Percentiles rank a stretch among this genome's conserved stretches.
These are phyloP conservation scores for Centropus bengalensis DNA, from an alignment of 2,113 vertebrate genomes.

Conservation along the genomic window DNA sequence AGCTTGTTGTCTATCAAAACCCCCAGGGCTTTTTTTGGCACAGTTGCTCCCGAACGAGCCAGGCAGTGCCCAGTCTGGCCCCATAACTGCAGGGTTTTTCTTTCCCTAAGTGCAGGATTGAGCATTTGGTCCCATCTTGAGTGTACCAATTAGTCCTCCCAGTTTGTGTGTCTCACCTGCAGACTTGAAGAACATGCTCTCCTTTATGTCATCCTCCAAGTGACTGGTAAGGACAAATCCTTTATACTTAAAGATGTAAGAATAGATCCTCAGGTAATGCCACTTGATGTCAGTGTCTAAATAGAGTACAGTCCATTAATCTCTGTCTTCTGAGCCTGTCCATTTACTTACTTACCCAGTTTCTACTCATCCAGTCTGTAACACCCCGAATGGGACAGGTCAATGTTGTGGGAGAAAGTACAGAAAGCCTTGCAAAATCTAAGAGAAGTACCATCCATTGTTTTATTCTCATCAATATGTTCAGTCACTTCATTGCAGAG, in stretches of 20 bases:
- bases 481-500: not conserved
- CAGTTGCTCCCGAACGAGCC: not conserved
- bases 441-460: not conserved
- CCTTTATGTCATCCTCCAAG: not conserved
- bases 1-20: not conserved
- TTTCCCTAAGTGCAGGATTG: not conserved
- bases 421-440: not conserved
- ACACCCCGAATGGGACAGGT: not conserved
- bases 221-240: not conserved
- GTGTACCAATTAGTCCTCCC: not conserved
- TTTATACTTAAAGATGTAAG: not conserved
- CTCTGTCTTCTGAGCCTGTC: not conserved
- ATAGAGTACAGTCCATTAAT: not conserved
- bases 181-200: fast-evolving
- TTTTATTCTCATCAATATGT: not conserved
- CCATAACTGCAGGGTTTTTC: not conserved
- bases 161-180: not conserved
- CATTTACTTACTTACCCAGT: not conserved
- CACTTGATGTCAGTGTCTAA: not conserved
- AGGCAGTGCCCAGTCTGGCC: not conserved
- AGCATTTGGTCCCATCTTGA: not conserved
- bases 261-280: not conserved
- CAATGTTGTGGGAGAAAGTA: not conserved
- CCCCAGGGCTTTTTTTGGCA: not conserved
- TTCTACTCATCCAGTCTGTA: not conserved